Conservation (phyloP, 2,113 vertebrate genomes). For the Dromas ardeola region DNA sequence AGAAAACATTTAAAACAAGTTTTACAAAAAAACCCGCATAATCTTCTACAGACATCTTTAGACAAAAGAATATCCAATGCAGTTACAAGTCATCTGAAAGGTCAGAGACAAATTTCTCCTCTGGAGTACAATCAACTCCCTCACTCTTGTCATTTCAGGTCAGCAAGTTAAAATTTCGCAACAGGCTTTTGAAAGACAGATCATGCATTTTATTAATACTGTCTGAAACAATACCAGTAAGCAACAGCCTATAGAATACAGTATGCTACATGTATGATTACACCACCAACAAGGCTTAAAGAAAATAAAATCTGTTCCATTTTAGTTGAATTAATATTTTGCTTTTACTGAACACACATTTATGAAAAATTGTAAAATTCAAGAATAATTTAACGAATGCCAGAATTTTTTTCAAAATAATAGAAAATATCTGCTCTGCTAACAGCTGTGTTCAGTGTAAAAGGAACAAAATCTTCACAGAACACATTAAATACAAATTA, state of each 20-base stretch:
- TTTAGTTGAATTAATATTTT: neutral
- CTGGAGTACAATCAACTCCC: neutral
- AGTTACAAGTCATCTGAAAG: constrained; percentile 70
- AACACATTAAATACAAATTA: constrained; percentile 49
- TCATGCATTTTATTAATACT: constrained; percentile 63
- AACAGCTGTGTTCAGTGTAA: constrained; percentile 59
- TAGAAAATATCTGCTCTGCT: constrained; percentile 55
- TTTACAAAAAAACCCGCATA: constrained; percentile 43
- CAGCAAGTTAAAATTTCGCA: neutral
- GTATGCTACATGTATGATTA: constrained; percentile 47
- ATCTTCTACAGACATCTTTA: constrained; percentile 64
- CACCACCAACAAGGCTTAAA: constrained; percentile 19
- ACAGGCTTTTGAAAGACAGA: constrained; percentile 56
- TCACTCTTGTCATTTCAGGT: neutral
- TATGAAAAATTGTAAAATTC: constrained; percentile 62
- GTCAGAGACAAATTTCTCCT: constrained; percentile 12
- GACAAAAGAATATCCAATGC: constrained; percentile 39
- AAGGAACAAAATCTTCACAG: constrained; percentile 41
- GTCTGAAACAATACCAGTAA: constrained; percentile 60
- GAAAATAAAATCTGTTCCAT: constrained; percentile 59
- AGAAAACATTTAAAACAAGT: constrained; percentile 57
- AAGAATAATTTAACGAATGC: constrained; percentile 62
- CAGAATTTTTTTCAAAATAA: constrained; percentile 54
- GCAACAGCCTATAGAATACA: constrained; percentile 57
- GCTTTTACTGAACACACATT: constrained; percentile 41